phyloP scores from a whole-genome alignment of 2,888 invertebrate genomes.

The Nowickia ferox region DNA sequence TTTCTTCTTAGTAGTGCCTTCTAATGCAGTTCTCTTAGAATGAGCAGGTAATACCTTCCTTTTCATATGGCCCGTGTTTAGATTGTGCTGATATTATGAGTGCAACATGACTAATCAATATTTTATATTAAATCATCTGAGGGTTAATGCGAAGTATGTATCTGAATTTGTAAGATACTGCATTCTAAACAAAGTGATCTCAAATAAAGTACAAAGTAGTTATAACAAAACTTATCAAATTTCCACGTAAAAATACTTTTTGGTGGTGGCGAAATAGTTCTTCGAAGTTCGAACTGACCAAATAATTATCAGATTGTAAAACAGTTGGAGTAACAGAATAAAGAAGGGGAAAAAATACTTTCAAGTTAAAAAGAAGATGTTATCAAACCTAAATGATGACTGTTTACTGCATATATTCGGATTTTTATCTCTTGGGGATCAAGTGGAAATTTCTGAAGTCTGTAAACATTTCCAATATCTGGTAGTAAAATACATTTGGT shows the following conservation, averaged over 20 bases:
- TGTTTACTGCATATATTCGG: conserved; percentile 68
- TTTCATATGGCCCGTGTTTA: too few species aligned
- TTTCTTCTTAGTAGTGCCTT: too few species aligned
- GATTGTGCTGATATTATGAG: too few species aligned
- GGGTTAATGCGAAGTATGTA: background rate
- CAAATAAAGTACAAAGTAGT: background rate
- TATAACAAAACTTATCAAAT: background rate
- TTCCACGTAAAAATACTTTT: background rate
- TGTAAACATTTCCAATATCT: conserved; percentile 65
- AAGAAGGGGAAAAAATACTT: conserved; percentile 5
- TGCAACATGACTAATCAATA: too few species aligned
- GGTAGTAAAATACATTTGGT: conserved; percentile 68
- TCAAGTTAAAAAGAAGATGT: conserved; percentile 36
- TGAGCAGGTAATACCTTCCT: too few species aligned
- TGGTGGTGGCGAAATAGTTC: too few species aligned
- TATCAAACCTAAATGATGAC: conserved; percentile 69
- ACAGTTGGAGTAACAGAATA: too few species aligned
- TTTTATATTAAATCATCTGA: too few species aligned
- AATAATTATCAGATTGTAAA: too few species aligned
- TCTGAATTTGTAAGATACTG: background rate
- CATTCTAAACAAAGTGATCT: conserved; percentile 2
- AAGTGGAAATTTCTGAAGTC: conserved; percentile 59
- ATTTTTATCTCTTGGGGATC: conserved; percentile 63
- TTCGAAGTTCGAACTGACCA: too few species aligned
- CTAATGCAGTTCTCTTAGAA: too few species aligned